Evolutionary conservation across 1,140 invertebrate genomes (phyloP).

Genomic region (Platyscapa corneri): DNA sequence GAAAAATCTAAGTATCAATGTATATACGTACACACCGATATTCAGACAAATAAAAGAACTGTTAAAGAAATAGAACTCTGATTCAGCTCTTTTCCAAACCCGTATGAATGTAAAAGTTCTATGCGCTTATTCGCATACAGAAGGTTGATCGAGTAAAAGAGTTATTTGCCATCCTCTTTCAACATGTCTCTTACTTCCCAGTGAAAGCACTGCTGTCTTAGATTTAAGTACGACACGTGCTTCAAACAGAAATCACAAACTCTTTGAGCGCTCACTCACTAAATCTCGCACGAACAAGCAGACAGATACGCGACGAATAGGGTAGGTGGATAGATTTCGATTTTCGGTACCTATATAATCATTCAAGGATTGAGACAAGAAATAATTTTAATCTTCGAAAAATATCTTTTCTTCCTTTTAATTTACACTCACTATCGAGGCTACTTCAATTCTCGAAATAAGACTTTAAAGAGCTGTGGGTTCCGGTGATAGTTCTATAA

Average conservation of each 20-base stretch:
- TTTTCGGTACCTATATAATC: conserved; percentile 58
- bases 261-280: conserved; percentile 47
- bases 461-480: background rate
- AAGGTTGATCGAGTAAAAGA: conserved; percentile 3
- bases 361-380: background rate
- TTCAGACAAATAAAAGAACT: conserved; percentile 30
- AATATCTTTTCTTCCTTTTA: background rate
- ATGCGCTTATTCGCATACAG: background rate
- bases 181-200: background rate
- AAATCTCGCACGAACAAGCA: conserved; percentile 28
- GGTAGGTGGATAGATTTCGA: conserved; percentile 62
- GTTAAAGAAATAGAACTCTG: conserved; percentile 41
- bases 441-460: background rate
- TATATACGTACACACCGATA: background rate
- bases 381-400: background rate
- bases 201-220: background rate
- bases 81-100: conserved; percentile 28
- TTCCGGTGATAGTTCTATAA: background rate
- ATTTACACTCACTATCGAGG: conserved; percentile 16
- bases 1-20: background rate
- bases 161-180: background rate
- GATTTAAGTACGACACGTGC: conserved; percentile 55
- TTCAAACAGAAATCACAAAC: conserved; percentile 57
- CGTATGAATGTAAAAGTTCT: conserved; percentile 42
- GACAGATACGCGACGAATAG: conserved; percentile 46